Conservation (phyloP, 2,888 invertebrate genomes). For the Agonum fuliginosum region DNA sequence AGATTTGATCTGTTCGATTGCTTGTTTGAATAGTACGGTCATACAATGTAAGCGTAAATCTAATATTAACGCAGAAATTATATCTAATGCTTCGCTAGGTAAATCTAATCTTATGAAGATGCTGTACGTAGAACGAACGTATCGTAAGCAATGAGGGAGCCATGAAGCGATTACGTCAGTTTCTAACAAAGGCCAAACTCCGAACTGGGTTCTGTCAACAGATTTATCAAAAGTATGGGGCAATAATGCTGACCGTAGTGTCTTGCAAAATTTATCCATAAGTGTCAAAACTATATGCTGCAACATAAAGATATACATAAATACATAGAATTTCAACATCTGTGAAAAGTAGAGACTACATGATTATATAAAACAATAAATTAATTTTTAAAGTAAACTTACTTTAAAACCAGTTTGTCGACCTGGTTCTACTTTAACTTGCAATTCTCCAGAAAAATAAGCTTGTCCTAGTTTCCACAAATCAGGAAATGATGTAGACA, state of each 20-base stretch:
- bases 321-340: too few relatives aligned
- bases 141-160: slow-evolving; percentile 87
- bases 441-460: slow-evolving; percentile 93
- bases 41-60: slow-evolving; percentile 92
- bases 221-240: slow-evolving; percentile 77
- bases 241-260: slow-evolving; percentile 83
- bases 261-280: slow-evolving; percentile 84
- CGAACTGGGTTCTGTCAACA: slow-evolving; percentile 72
- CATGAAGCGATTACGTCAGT: slow-evolving; percentile 78
- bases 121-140: slow-evolving; percentile 87
- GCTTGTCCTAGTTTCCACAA: slow-evolving; percentile 97
- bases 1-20: slow-evolving; percentile 84
- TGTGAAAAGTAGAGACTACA: slow-evolving; percentile 47
- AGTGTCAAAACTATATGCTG: slow-evolving; percentile 87
- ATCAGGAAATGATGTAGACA: slow-evolving; percentile 88
- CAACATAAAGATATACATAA: slow-evolving; percentile 62
- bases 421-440: slow-evolving; percentile 82
- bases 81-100: slow-evolving; percentile 90
- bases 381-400: slow-evolving; percentile 17
- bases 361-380: slow-evolving; percentile 12
- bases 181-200: slow-evolving; percentile 76
- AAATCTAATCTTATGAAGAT: slow-evolving; percentile 89
- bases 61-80: slow-evolving; percentile 89
- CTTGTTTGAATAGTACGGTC: slow-evolving; percentile 88
- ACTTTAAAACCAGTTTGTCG: slow-evolving; percentile 86